Evolutionary conservation across 2,113 vertebrate genomes (phyloP).

Genomic region (Acinonyx jubatus): DNA sequence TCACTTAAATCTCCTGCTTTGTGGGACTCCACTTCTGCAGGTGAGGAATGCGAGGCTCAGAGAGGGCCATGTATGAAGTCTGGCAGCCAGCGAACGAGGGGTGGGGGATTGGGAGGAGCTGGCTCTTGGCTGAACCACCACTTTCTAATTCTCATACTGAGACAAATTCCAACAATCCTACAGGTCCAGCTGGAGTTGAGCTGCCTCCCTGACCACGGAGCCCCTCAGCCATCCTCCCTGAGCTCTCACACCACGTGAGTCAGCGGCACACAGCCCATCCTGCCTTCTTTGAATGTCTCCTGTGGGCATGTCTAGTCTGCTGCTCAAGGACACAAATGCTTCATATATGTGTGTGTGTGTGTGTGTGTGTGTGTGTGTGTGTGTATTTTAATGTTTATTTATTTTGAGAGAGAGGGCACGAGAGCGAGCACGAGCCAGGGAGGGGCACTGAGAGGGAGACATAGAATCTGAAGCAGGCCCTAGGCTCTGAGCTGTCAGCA

Average conservation of each 20-base stretch:
- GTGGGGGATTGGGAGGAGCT: background rate
- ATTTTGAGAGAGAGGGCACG: too few species aligned
- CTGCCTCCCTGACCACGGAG: background rate
- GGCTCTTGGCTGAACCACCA: background rate
- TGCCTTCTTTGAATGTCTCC: background rate
- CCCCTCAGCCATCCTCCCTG: background rate
- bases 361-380: too few species aligned
- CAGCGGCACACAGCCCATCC: background rate
- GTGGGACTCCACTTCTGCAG: background rate
- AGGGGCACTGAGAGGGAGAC: too few species aligned
- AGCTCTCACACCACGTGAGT: rapidly evolving
- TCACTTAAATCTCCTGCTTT: background rate
- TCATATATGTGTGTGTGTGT: background rate
- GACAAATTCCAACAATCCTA: background rate
- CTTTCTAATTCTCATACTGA: background rate
- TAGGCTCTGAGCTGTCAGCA: too few species aligned
- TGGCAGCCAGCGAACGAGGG: background rate
- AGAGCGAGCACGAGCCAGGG: too few species aligned
- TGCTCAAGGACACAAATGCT: background rate
- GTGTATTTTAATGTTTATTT: too few species aligned
- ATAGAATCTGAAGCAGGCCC: too few species aligned
- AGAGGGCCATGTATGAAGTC: background rate
- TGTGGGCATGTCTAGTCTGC: background rate
- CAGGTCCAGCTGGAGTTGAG: background rate
- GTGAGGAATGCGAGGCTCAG: background rate